Evolutionary conservation across 2,113 vertebrate genomes (phyloP), one percentile per base, ranked within the genome.

Genomic region (Leucoraja erinaceus): DNA sequence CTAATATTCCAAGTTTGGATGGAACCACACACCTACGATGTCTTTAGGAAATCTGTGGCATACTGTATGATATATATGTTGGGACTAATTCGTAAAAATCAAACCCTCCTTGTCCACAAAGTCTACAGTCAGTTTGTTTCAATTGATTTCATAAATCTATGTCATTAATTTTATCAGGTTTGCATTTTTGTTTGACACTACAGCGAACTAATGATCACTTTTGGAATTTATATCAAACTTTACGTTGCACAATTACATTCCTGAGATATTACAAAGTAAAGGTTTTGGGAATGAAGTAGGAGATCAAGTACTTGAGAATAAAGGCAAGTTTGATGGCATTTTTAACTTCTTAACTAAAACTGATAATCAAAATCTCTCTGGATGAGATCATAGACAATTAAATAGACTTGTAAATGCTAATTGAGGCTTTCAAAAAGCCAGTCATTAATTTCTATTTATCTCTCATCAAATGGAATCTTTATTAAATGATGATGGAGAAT

Each of bases 21-120:
- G 86, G 94, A 98, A 75, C 98, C 98, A 0, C 98, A 99, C 94
- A 97, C 96, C 93, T 98, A 97, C 12, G 95, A 98, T 8, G 93
- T 99, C 91, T 96, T 98, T 94, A 98, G 98, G 0, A 97, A 95
- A 95, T 97, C 98, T 97, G 98, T 0, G 95, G 97, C 56, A 96
- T 98, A 98, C 11, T 98, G 98, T 9, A 98, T 98, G 97, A 98
- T 99, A 61, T 98, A 98, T 1, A 99, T 99, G 93, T 96, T 99
- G 92, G 97, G 97, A 93, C 97, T 98, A 93, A 97, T 47, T 98
- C 94, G 95, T 99, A 16, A 97, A 97, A 47, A 98, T 98, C 18
- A 97, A 99, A 97, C 94, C 99, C 94, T 98, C 98, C 8, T 98
- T 99, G 98, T 47, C 33, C 33, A 77, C 10, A 31, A 11, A 2